Evolutionary conservation across 2,888 invertebrate genomes (phyloP).

Genomic region (Petrolisthes manimaculis): DNA sequence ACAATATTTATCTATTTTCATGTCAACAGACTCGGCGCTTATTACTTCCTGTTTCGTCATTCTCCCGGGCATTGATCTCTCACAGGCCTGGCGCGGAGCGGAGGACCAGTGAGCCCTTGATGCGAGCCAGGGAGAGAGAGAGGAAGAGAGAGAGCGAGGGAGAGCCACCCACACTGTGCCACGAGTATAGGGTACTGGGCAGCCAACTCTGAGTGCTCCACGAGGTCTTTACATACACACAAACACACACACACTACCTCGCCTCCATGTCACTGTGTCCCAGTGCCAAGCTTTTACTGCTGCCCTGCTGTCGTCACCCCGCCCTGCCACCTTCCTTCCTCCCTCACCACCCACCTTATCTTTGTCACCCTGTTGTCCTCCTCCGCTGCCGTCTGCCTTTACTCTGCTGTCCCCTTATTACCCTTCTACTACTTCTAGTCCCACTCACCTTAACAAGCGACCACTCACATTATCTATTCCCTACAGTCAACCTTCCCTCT

Average conservation of each 20-base stretch:
- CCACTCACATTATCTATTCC: neutral
- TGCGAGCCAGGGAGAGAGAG: neutral
- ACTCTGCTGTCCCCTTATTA: neutral
- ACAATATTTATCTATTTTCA: too few species aligned
- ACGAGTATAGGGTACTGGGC: neutral
- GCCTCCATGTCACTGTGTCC: conserved; percentile 17
- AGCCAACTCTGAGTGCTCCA: neutral
- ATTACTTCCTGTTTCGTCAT: too few species aligned
- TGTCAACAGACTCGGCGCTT: too few species aligned
- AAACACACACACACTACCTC: conserved; percentile 23
- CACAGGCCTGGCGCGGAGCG: neutral
- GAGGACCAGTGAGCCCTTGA: neutral
- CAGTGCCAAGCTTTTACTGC: conserved; percentile 24
- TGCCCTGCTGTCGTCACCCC: conserved; percentile 22
- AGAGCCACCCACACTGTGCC: neutral
- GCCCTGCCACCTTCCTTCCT: neutral
- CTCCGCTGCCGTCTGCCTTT: neutral
- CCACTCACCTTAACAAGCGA: neutral
- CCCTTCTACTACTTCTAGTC: neutral
- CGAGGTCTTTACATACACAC: conserved; percentile 5
- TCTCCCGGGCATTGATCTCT: neutral
- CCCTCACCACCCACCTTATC: neutral
- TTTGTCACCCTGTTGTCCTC: neutral
- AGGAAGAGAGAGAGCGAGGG: neutral
- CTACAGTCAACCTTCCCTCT: neutral